Base-by-base conservation (phyloP, 2,888 invertebrate genomes). In the Bellardia pandia region DNA sequence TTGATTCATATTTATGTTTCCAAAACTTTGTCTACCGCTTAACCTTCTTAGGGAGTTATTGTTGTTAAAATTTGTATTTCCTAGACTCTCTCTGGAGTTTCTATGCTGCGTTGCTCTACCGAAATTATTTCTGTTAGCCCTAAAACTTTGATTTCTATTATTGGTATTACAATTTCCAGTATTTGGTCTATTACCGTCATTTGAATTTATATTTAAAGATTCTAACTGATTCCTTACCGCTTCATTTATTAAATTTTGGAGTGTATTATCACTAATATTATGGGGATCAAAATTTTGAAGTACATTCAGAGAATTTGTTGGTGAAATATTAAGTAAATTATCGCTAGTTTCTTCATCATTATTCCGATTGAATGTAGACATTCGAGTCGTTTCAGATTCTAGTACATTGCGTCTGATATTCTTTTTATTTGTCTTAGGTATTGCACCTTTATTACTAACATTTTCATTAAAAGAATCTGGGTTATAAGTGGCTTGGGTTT, bases 241-340 rank as follows among this genome's bases (percentile, higher is more conserved):
- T 42, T 64, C 64, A 6, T 64, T 64, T 16, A 64, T 64, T 16
- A 64, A 16, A 16, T 11, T 9, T 64, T 64, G 64, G 8, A 64
- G 8, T 6, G 16, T 11, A 23, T 23, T 23, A 23, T 23, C 23
- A 23, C 23, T 23, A 0, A 23, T 23, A 23, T 23, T 23, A 23
- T 11, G 13, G 13, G 51, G 13, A 51, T 51, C 51, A 14, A 14
- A 14, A 14, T 13, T 13, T 13, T 14, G 2, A 14, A 13, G 42
- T 7, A 16, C 8, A 64, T 64, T 40, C 16, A 13, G 51, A 14
- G 13, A n/a, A 64, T 64, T 64, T 1, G 16, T 9, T 4, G 14
- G 42, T 9, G 37, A 42, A 16, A 64, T 42, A 64, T 42, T 64
- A 5, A 64, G 40, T 42, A 64, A 64, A 23, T 42, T 42, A 16